Percentiles rank a stretch among this genome's conserved stretches.
These are phyloP conservation scores for Nemopilema nomurai DNA, from an alignment of 30 jellyfish, hydroid and myxozoan genomes.

Conservation along the genomic window DNA sequence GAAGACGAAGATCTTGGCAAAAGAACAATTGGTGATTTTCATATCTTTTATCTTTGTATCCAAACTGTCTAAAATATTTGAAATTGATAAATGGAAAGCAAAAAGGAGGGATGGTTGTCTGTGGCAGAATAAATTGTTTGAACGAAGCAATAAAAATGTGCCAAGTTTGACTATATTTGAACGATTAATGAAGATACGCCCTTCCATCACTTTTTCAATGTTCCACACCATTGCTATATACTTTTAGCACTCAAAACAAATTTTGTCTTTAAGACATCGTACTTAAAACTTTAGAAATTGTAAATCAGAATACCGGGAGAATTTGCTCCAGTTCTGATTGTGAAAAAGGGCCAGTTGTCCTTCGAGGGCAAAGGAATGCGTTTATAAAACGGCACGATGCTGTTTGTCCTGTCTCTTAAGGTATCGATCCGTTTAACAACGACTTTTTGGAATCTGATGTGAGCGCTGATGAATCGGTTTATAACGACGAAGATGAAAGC, in stretches of 20 bases:
- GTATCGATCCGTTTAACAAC: neutral
- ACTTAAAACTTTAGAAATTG: too few relatives aligned
- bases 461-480: neutral
- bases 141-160: too few relatives aligned
- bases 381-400: too few relatives aligned
- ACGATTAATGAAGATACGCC: too few relatives aligned
- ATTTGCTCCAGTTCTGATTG: too few relatives aligned
- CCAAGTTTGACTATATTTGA: too few relatives aligned
- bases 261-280: neutral
- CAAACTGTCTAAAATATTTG: neutral
- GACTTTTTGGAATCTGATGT: neutral
- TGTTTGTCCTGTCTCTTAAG: neutral
- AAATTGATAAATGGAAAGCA: neutral
- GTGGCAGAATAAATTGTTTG: too few relatives aligned
- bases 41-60: neutral
- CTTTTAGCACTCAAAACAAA: neutral
- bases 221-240: too few relatives aligned
- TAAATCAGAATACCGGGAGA: too few relatives aligned
- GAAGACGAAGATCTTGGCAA: neutral
- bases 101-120: too few relatives aligned
- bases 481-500: neutral
- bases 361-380: neutral
- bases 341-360: too few relatives aligned
- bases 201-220: too few relatives aligned
- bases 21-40: slow-evolving; percentile 2